Evolutionary conservation across 2,888 invertebrate genomes (phyloP).

Genomic region (Euspilapteryx auroguttella): DNA sequence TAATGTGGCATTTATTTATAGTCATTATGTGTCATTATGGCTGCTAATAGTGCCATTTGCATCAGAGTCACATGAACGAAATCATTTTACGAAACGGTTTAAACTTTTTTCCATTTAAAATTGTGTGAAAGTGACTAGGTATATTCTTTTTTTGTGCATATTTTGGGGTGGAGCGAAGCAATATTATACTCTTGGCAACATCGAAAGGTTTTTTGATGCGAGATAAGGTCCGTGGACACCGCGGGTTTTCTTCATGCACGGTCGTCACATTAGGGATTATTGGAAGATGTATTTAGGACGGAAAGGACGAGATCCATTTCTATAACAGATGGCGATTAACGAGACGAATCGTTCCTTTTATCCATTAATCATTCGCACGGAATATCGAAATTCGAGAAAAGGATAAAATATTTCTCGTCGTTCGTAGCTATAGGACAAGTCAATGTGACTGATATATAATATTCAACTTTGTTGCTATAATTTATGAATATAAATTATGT

Average conservation of each 20-base stretch:
- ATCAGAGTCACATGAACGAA: constrained; percentile 26
- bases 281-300: constrained; percentile 20
- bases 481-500: background rate
- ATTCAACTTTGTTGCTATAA: background rate
- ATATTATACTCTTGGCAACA: no score
- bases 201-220: no score
- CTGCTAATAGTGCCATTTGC: constrained; percentile 31
- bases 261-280: constrained; percentile 25
- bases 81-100: constrained; percentile 32
- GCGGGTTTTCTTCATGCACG: constrained; percentile 19
- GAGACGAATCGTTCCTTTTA: constrained; percentile 11
- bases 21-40: constrained; percentile 48
- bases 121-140: constrained; percentile 22
- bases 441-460: no score
- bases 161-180: background rate
- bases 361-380: constrained; percentile 10
- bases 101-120: constrained; percentile 21
- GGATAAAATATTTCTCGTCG: background rate
- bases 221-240: no score
- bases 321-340: constrained; percentile 30
- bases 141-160: background rate
- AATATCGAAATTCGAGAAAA: constrained; percentile 6
- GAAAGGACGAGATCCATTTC: constrained; percentile 20
- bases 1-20: constrained; percentile 41
- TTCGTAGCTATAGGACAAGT: no score